These are phyloP conservation scores for Bradypus variegatus DNA, from an alignment of 2,797 vertebrate species.

Conservation along the genomic window DNA sequence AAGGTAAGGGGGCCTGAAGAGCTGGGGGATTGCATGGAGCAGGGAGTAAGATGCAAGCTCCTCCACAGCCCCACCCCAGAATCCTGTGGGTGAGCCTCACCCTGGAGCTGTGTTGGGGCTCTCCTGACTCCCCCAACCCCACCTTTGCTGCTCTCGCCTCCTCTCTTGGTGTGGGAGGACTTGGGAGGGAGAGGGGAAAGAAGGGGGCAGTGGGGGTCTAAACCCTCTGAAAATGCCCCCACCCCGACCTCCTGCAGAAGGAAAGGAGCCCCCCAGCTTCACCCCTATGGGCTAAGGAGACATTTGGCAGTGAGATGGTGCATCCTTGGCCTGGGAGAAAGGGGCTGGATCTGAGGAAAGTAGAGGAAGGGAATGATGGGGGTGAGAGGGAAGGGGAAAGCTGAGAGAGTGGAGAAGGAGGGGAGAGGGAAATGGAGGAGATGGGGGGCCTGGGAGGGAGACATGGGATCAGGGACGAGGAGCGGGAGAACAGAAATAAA, in stretches of 20 bases:
- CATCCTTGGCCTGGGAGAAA: not conserved
- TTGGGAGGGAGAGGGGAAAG: not conserved
- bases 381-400: not conserved
- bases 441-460: not conserved
- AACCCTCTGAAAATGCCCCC: not conserved
- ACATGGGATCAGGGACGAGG: not conserved
- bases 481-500: not conserved
- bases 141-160: not conserved
- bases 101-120: no score
- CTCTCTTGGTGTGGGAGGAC: not conserved
- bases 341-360: not conserved
- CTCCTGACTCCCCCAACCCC: no score
- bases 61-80: not conserved
- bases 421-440: not conserved
- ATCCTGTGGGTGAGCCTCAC: not conserved
- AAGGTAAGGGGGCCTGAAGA: not conserved
- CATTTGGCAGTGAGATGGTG: not conserved
- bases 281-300: not conserved
- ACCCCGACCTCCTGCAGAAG: not conserved
- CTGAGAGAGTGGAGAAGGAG: not conserved
- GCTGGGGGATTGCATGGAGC: not conserved
- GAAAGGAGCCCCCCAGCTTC: not conserved
- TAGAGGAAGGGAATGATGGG: no score
- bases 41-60: not conserved
- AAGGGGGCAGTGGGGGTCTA: not conserved